Evolutionary conservation across 2,113 vertebrate species (phyloP).

Genomic region (Eretmochelys imbricata): DNA sequence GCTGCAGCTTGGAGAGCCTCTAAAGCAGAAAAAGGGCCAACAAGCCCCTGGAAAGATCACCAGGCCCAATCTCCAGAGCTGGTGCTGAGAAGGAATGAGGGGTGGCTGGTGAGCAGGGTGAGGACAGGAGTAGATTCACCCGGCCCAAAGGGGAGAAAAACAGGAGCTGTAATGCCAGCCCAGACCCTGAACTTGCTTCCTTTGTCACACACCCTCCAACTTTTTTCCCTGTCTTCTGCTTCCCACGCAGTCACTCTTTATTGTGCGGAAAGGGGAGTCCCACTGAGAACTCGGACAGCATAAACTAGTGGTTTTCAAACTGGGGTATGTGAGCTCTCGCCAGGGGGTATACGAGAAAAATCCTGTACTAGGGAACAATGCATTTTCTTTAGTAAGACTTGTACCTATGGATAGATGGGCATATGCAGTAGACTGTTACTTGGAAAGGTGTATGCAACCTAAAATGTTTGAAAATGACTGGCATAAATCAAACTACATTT

Average conservation of each 20-base stretch:
- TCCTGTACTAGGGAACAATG: not conserved
- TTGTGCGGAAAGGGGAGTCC: not conserved
- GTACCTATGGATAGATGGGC: too few relatives aligned
- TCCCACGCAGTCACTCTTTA: not conserved
- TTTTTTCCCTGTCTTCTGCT: accelerated
- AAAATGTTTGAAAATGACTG: not conserved
- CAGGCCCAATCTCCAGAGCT: too few relatives aligned
- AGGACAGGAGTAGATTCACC: not conserved
- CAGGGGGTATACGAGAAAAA: not conserved
- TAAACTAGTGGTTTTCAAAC: not conserved
- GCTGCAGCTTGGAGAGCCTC: not conserved
- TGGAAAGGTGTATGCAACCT: not conserved
- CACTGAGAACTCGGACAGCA: not conserved
- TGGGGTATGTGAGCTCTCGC: too few relatives aligned
- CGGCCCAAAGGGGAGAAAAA: not conserved
- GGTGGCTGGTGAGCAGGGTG: not conserved
- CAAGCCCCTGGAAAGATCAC: not conserved
- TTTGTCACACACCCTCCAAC: too few relatives aligned
- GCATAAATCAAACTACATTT: too few relatives aligned
- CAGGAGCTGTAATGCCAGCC: too few relatives aligned
- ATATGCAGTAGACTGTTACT: not conserved
- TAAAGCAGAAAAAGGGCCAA: not conserved
- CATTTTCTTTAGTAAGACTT: not conserved
- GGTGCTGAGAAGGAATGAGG: too few relatives aligned
- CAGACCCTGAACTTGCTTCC: too few relatives aligned